These are phyloP conservation scores for Acrocephalus kingi DNA, from an alignment of 2,113 vertebrate species.

Conservation along the genomic window DNA sequence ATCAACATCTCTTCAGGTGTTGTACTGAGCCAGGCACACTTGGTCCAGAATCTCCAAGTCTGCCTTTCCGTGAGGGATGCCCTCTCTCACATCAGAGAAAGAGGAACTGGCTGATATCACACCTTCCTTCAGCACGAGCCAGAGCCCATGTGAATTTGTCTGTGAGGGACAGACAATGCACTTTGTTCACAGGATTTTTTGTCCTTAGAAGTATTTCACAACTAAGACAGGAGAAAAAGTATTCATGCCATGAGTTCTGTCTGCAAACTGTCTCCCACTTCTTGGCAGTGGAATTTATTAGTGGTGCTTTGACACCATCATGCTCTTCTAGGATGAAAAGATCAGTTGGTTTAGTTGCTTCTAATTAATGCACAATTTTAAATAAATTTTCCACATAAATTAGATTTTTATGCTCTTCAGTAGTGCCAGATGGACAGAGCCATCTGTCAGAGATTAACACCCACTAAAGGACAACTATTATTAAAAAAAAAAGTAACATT, in stretches of 20 bases:
- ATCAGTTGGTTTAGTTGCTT: constrained; percentile 48
- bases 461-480: constrained; percentile 10
- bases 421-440: constrained; percentile 39
- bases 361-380: constrained; percentile 25
- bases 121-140: background rate
- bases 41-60: rapidly evolving
- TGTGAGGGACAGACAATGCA: background rate
- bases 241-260: background rate
- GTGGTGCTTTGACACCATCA: constrained; percentile 32
- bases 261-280: background rate
- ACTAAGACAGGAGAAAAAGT: background rate
- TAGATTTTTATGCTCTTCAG: constrained; percentile 5
- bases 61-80: background rate
- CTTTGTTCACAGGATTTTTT: background rate
- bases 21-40: background rate
- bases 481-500: constrained; percentile 30
- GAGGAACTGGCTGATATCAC: background rate
- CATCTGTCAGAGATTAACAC: constrained; percentile 56
- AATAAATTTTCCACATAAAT: constrained; percentile 45
- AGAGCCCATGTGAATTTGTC: background rate
- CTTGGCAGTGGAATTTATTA: constrained; percentile 32
- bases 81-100: rapidly evolving
- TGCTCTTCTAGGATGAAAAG: constrained; percentile 27
- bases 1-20: background rate
- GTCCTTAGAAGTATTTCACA: background rate